Evolutionary conservation across 1,140 invertebrate genomes (phyloP).

Genomic region (Drosophila auraria): DNA sequence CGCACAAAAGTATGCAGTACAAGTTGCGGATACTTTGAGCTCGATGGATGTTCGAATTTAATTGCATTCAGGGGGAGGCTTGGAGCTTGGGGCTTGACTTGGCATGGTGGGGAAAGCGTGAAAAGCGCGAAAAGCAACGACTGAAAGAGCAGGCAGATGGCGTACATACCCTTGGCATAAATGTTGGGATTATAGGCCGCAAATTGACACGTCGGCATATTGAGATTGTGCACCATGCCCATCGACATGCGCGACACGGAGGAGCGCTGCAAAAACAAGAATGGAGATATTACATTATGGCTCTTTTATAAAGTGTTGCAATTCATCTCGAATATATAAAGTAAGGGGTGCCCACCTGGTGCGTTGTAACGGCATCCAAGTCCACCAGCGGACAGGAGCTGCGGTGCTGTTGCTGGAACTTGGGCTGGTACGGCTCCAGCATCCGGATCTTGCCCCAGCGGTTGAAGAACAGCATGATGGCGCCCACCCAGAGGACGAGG

Average conservation of each 20-base stretch:
- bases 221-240: slow-evolving; percentile 81
- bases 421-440: slow-evolving; percentile 95
- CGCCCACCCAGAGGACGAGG: slow-evolving; percentile 93
- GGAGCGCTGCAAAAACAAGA: slow-evolving; percentile 58
- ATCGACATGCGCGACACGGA: slow-evolving; percentile 84
- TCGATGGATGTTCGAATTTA: slow-evolving; percentile 64
- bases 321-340: not conserved
- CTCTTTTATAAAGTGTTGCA: too few species aligned
- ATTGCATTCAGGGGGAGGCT: slow-evolving; percentile 56
- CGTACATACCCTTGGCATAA: slow-evolving; percentile 80
- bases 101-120: not conserved
- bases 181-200: slow-evolving; percentile 81
- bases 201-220: slow-evolving; percentile 85
- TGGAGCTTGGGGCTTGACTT: not conserved
- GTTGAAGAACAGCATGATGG: slow-evolving; percentile 95
- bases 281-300: not conserved
- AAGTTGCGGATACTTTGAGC: slow-evolving; percentile 37
- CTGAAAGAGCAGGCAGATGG: slow-evolving; percentile 5
- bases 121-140: not conserved
- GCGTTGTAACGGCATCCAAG: slow-evolving; percentile 72
- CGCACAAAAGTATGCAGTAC: slow-evolving; percentile 39
- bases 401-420: slow-evolving; percentile 92
- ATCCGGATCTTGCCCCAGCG: slow-evolving; percentile 97
- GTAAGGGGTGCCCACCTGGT: slow-evolving; percentile 64
- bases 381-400: slow-evolving; percentile 90